phyloP scores from a whole-genome alignment of 2,888 invertebrate genomes.

The Willowsia nigromaculata region DNA sequence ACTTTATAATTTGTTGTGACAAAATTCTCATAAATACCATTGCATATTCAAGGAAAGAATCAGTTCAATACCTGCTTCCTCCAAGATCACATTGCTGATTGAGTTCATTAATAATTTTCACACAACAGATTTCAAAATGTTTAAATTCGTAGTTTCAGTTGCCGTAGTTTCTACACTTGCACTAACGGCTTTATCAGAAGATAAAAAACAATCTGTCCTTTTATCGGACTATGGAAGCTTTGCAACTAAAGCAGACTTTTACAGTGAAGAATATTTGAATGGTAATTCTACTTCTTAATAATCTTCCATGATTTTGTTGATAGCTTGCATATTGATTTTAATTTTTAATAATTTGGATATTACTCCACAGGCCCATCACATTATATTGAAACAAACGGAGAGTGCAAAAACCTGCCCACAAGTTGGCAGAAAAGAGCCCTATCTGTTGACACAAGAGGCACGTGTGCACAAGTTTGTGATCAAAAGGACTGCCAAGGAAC shows the following conservation, averaged over 20 bases:
- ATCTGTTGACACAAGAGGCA: constrained; percentile 72
- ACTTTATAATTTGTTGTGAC: too few species aligned
- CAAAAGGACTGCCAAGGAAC: constrained; percentile 71
- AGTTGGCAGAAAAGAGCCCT: constrained; percentile 70
- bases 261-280: constrained; percentile 74
- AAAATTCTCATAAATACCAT: too few species aligned
- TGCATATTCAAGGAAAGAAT: too few species aligned
- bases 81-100: too few species aligned
- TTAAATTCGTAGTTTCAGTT: background rate
- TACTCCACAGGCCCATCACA: constrained; percentile 19
- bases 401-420: constrained; percentile 73
- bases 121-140: constrained; percentile 8
- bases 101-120: too few species aligned
- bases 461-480: constrained; percentile 62
- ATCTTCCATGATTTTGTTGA: background rate
- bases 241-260: constrained; percentile 72
- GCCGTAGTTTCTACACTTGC: constrained; percentile 5
- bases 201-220: constrained; percentile 66
- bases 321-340: background rate
- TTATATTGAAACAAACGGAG: constrained; percentile 48
- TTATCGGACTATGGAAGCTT: constrained; percentile 70
- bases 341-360: background rate
- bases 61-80: too few species aligned
- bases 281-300: constrained; percentile 70
- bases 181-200: background rate